A percentile compares a stretch with the other conserved stretches of the same genome.
Evolutionary conservation across 1,140 invertebrate genomes (phyloP).

Genomic region (Magallana angulata): DNA sequence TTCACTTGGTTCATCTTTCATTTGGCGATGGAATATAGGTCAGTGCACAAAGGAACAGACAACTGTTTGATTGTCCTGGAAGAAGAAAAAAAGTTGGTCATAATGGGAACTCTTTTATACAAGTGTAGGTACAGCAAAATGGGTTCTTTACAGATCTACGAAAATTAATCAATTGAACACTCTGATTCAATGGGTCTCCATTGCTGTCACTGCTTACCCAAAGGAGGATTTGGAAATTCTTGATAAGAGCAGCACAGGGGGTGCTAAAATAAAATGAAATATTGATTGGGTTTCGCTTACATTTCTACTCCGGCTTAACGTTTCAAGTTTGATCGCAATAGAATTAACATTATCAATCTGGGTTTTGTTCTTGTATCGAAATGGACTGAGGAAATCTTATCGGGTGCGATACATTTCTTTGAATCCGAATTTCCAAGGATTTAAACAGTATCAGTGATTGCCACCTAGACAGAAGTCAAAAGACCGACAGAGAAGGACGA

Average conservation of each 20-base stretch:
- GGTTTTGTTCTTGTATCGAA: conserved; percentile 27
- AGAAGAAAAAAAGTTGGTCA: neutral
- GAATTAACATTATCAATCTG: conserved; percentile 33
- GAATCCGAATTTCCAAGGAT: conserved; percentile 21
- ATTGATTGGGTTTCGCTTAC: conserved; percentile 29
- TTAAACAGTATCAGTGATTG: conserved; percentile 17
- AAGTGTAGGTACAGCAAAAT: neutral
- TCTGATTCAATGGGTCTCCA: conserved; percentile 4
- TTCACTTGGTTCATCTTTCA: neutral
- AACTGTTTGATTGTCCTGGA: neutral
- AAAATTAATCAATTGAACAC: conserved; percentile 33
- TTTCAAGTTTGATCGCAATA: conserved; percentile 35
- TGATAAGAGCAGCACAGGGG: conserved; percentile 29
- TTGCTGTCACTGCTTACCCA: neutral
- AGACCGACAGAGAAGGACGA: neutral
- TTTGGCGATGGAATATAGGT: neutral
- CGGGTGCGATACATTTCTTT: conserved; percentile 21
- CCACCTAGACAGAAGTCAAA: conserved; percentile 15
- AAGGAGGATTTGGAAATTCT: conserved; percentile 27
- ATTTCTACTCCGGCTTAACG: conserved; percentile 24
- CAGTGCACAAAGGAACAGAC: conserved; percentile 17
- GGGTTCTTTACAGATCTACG: conserved; percentile 19
- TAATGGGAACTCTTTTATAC: conserved; percentile 3
- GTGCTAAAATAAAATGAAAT: conserved; percentile 35
- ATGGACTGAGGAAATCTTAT: conserved; percentile 18